Base-by-base conservation (phyloP, 2,888 invertebrate genomes). In the Drosophila mayaguana region DNA sequence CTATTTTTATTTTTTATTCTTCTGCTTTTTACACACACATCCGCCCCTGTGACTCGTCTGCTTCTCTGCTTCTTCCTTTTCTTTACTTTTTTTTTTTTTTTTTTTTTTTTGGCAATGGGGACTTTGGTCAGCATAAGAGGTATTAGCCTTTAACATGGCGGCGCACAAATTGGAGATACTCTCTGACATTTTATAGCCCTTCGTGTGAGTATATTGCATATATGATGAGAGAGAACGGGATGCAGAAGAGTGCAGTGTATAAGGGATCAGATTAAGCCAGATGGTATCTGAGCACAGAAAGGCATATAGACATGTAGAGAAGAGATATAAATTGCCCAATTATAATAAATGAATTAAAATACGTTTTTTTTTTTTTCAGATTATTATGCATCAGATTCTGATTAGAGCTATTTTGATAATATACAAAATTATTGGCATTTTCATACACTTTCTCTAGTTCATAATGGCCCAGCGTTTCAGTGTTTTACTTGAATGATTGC, bases 121-220 rank as follows among this genome's bases (percentile, higher is more conserved):
- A 32, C 53, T 53, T 53, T 38, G 53, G 50, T 12, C 4, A 48
- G 56, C 67, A 56, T 73, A 65, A 73, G 66, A 65, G 74, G 76
- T 63, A 74, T 87, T 84, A 86, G 81, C 81, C 83, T 86, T 84
- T 80, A 73, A 70, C 74, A 72, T 78, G 56, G 55, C 46, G 25
- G 60, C 43, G 45, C 51, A 67, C 63, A 75, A 74, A 70, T 69
- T 80, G 69, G 54, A 32, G 22, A 53, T 36, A 53, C 38, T 53
- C 36, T 22, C 53, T 53, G 32, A 34, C 50, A 0, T 50, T 50
- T 50, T 50, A 34, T 36, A 38, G 53, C 11, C 14, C 2, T 11
- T 16, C 22, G 53, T 50, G 53, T 11, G 53, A 38, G 53, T 16
- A 36, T 6, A 18, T 16, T 25, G 36, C 7, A 34, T 22, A 20